A percentile compares a stretch with the other conserved stretches of the same genome.
phyloP scores from a whole-genome alignment of 2,888 invertebrate species.

The Papilio elwesi region DNA sequence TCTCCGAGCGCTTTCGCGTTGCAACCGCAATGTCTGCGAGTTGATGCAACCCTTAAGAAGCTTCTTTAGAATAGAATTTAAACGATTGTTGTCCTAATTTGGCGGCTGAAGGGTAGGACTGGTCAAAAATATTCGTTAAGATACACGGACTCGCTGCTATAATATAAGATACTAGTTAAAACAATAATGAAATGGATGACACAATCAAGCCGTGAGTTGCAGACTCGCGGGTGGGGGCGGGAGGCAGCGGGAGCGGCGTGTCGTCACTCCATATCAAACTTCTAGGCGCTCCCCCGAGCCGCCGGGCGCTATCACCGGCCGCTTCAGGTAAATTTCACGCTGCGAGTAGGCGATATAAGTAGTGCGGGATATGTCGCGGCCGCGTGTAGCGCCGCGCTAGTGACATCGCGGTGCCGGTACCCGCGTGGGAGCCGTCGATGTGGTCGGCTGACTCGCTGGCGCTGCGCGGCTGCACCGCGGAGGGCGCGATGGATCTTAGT shows the following conservation, averaged over 20 bases:
- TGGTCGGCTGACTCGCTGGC: neutral
- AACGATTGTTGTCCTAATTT: no score
- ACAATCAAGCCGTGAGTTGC: no score
- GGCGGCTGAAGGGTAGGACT: no score
- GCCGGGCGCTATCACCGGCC: slow-evolving; percentile 23
- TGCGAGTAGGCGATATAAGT: neutral
- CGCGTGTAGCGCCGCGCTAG: slow-evolving; percentile 11
- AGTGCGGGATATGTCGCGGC: slow-evolving; percentile 21
- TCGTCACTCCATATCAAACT: neutral
- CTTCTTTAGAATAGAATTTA: no score
- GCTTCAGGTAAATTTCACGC: neutral
- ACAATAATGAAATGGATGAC: no score
- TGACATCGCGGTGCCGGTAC: neutral
- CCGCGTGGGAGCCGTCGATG: neutral
- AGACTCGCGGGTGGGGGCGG: neutral
- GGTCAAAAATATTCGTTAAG: no score
- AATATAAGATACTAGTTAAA: no score
- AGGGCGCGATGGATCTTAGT: slow-evolving; percentile 60
- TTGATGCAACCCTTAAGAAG: no score
- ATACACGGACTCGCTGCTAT: no score
- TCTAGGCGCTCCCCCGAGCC: slow-evolving; percentile 5
- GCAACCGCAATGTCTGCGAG: no score
- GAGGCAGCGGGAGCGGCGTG: neutral
- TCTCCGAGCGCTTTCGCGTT: no score
- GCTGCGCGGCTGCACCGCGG: neutral